Percentiles rank a stretch among this genome's conserved stretches.
Conservation (phyloP, 2,113 vertebrate species). For the Pimephales promelas region DNA sequence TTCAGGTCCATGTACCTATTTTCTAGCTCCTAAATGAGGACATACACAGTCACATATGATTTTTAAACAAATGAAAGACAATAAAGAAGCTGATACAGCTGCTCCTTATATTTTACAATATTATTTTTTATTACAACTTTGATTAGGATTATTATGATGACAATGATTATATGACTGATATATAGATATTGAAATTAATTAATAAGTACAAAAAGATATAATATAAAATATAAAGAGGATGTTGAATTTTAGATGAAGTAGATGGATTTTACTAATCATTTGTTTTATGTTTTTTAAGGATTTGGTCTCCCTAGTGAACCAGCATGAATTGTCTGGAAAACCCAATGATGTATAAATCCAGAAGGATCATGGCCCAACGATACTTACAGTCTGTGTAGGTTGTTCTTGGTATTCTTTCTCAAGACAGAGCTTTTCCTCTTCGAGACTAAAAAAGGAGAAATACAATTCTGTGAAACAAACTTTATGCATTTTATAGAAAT, state of each 20-base stretch:
- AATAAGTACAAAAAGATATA: background rate
- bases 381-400: constrained; percentile 82
- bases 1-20: constrained; percentile 73
- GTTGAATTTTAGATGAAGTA: background rate
- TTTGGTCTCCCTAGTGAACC: background rate
- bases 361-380: constrained; percentile 15
- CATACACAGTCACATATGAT: background rate
- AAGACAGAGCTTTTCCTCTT: constrained; percentile 82
- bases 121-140: too few relatives aligned
- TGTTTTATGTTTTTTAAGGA: background rate
- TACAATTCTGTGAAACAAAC: background rate
- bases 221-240: background rate
- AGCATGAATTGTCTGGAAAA: background rate
- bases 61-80: background rate
- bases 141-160: background rate
- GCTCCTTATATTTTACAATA: background rate
- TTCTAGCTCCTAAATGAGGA: constrained; percentile 79
- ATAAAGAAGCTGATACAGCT: background rate
- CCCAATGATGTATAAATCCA: background rate
- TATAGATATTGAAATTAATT: background rate
- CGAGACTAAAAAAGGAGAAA: constrained; percentile 68
- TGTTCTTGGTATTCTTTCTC: constrained; percentile 79
- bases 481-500: background rate
- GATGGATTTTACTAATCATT: background rate
- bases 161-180: background rate